phyloP scores from a whole-genome alignment of 2,797 vertebrate species.

The Picus viridis region DNA sequence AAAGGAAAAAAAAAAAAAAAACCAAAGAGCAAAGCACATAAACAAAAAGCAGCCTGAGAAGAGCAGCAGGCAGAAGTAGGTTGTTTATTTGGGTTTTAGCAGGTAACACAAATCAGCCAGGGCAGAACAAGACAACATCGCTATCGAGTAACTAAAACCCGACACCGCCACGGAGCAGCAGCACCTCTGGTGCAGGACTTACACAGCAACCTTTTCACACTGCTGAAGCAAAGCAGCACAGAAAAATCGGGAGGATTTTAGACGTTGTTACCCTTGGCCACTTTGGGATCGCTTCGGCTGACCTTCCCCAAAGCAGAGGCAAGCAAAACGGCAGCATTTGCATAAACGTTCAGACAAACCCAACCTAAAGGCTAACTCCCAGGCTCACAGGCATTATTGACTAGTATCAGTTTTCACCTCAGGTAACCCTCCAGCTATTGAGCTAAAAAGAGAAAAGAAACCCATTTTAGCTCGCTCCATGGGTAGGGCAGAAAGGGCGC shows the following conservation, averaged over 20 bases:
- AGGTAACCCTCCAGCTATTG: conserved; percentile 33
- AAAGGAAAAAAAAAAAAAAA: neutral
- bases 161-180: neutral
- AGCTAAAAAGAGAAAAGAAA: conserved; percentile 33
- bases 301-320: neutral
- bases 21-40: neutral
- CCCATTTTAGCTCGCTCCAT: conserved; percentile 40
- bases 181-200: neutral
- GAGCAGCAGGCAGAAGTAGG: conserved; percentile 21
- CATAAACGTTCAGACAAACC: neutral
- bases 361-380: neutral
- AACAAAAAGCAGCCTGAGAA: conserved; percentile 12
- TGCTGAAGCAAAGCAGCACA: neutral
- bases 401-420: conserved; percentile 20
- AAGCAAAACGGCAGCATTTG: neutral
- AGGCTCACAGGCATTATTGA: neutral
- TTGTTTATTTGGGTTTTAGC: conserved; percentile 36
- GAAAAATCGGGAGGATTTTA: neutral
- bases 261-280: neutral
- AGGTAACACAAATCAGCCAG: conserved; percentile 6
- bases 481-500: neutral
- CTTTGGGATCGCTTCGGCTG: neutral
- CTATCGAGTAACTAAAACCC: conserved; percentile 41
- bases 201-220: neutral
- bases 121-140: neutral